Evolutionary conservation across 1,140 invertebrate genomes (phyloP).

Genomic region (Drosophila oshimai): DNA sequence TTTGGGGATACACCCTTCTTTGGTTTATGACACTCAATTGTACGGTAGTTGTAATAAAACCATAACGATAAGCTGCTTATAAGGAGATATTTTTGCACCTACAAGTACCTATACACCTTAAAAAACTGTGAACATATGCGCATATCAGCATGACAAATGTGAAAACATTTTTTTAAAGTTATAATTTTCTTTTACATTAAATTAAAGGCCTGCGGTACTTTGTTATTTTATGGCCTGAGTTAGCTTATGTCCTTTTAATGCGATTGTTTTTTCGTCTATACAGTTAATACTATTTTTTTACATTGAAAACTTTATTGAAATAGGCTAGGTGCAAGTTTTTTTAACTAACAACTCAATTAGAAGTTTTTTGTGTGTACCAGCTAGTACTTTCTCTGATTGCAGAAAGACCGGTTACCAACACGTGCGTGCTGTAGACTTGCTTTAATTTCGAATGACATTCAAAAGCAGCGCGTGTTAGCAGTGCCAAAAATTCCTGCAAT

Average conservation of each 20-base stretch:
- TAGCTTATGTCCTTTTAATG: no score
- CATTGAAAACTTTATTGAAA: no score
- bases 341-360: no score
- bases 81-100: background rate
- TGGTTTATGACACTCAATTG: constrained; percentile 19
- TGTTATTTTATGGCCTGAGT: no score
- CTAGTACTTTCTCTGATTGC: constrained; percentile 28
- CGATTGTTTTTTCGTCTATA: no score
- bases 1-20: constrained; percentile 1
- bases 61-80: constrained; percentile 22
- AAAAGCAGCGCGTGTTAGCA: constrained; percentile 17
- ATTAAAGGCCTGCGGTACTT: no score
- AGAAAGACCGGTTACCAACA: constrained; percentile 7
- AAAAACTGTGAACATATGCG: no score
- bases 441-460: constrained; percentile 25
- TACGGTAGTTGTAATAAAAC: constrained; percentile 40
- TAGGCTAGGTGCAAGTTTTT: no score
- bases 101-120: background rate
- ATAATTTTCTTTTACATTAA: no score
- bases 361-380: background rate
- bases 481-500: constrained; percentile 47
- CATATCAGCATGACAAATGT: no score
- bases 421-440: constrained; percentile 39
- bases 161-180: no score
- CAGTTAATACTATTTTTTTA: no score